Percentiles rank a stretch among this genome's conserved stretches.
These are phyloP conservation scores for Drosophila bifasciata DNA, from an alignment of 1,140 invertebrate genomes.

Conservation along the genomic window DNA sequence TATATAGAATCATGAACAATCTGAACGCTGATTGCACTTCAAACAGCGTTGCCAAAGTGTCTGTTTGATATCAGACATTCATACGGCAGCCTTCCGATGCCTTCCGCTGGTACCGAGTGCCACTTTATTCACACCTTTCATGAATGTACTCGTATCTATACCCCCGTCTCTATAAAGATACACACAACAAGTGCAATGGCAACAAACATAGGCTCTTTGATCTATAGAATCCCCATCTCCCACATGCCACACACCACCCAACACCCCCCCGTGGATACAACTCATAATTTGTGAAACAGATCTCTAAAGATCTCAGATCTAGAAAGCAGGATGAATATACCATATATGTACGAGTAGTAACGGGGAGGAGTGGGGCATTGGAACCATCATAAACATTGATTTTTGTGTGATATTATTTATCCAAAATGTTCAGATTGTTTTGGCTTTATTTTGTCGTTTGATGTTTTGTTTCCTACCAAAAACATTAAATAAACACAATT, in stretches of 20 bases:
- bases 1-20: constrained; percentile 52
- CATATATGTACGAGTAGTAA: constrained; percentile 43
- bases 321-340: constrained; percentile 44
- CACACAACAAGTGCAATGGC: constrained; percentile 71
- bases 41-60: constrained; percentile 77
- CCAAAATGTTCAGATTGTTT: constrained; percentile 22
- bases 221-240: constrained; percentile 56
- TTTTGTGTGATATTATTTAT: constrained; percentile 58
- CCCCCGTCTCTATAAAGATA: constrained; percentile 2
- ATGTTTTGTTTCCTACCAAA: constrained; percentile 62
- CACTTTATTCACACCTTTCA: constrained; percentile 65
- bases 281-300: constrained; percentile 66
- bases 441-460: constrained; percentile 67
- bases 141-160: constrained; percentile 12
- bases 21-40: constrained; percentile 65
- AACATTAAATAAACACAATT: constrained; percentile 76
- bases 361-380: constrained; percentile 32
- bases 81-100: constrained; percentile 24
- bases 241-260: neutral
- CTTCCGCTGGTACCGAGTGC: constrained; percentile 42
- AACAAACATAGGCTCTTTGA: constrained; percentile 77
- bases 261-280: constrained; percentile 18
- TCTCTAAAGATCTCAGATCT: neutral
- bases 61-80: constrained; percentile 79
- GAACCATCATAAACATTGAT: constrained; percentile 59